Evolutionary conservation across 2,888 invertebrate species (phyloP), one percentile per base, ranked within the genome.

Genomic region (Hypselothyrea guttata): DNA sequence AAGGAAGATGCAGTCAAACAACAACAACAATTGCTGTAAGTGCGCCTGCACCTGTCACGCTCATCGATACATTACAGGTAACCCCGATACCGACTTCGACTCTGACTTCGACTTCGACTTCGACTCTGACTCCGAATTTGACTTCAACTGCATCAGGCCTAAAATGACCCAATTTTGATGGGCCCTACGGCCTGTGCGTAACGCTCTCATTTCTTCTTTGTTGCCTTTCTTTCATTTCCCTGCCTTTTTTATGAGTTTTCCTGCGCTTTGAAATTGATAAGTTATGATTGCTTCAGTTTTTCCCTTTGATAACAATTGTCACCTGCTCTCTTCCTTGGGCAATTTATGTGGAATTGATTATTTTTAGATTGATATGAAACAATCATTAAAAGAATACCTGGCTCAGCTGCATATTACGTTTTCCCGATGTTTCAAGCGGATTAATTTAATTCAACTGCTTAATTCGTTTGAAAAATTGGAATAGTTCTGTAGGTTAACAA

Each of bases 11-110:
- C 52, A 57, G 31, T 9, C 57, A 45, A 54, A 51, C 41, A 49
- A 31, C 37, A 62, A 34, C 56, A 61, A 49, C 58, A 71, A 67
- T 56, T 64, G 61, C 41, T 47, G 76, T 54, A 77, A 76, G 68
- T 75, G 59, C 63, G 60, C 63, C 79, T 68, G 84, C 79, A 79
- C 79, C 79, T 79, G 84, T 79, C 79, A 77, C 51, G 70, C 65
- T 76, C 77, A 82, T 78, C 76, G 76, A 77, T 72, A 22, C 5
- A 77, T 77, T 81, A 77, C 82, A 77, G 69, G 28, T 42, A n/a
- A n/a, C n/a, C n/a, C n/a, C n/a, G n/a, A n/a, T n/a, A n/a, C n/a
- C n/a, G n/a, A n/a, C n/a, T n/a, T n/a, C n/a, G n/a, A n/a, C n/a
- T n/a, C n/a, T n/a, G n/a, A n/a, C n/a, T n/a, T n/a, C n/a, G n/a